phyloP scores from a whole-genome alignment of 2,888 invertebrate genomes.

The Dolichomitus sp. region DNA sequence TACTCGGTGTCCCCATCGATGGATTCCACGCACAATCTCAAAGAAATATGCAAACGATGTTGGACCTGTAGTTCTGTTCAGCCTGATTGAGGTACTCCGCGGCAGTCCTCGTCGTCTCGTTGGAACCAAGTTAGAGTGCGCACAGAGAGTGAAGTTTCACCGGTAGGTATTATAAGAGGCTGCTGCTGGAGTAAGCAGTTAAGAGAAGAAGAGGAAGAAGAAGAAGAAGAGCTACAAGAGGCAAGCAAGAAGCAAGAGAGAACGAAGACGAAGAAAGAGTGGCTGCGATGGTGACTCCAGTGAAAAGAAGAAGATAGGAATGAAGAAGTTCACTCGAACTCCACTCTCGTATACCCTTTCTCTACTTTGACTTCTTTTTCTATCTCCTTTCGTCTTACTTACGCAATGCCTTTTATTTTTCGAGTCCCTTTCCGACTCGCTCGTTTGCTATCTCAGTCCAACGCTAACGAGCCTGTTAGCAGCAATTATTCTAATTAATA shows the following conservation, averaged over 20 bases:
- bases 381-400: constrained; percentile 44
- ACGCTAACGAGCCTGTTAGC: constrained; percentile 86
- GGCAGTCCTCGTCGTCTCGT: constrained; percentile 14
- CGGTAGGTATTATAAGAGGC: constrained; percentile 54
- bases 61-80: constrained; percentile 61
- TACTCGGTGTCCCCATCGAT: constrained; percentile 13
- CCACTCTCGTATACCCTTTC: constrained; percentile 43
- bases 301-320: constrained; percentile 53
- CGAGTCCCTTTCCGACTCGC: constrained; percentile 72
- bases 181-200: constrained; percentile 48
- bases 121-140: constrained; percentile 49
- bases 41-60: constrained; percentile 80
- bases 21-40: constrained; percentile 64
- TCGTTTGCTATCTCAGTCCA: constrained; percentile 83
- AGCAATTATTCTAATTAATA: constrained; percentile 86
- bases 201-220: constrained; percentile 74
- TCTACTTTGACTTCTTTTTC: constrained; percentile 34
- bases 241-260: constrained; percentile 84
- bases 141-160: constrained; percentile 51
- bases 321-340: constrained; percentile 45
- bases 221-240: constrained; percentile 75
- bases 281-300: constrained; percentile 45
- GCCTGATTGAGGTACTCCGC: constrained; percentile 76
- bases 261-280: constrained; percentile 50
- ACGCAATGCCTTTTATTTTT: constrained; percentile 78